These are phyloP conservation scores for Porites lobata DNA, from an alignment of 92 coral and sea anemone genomes.

Conservation along the genomic window DNA sequence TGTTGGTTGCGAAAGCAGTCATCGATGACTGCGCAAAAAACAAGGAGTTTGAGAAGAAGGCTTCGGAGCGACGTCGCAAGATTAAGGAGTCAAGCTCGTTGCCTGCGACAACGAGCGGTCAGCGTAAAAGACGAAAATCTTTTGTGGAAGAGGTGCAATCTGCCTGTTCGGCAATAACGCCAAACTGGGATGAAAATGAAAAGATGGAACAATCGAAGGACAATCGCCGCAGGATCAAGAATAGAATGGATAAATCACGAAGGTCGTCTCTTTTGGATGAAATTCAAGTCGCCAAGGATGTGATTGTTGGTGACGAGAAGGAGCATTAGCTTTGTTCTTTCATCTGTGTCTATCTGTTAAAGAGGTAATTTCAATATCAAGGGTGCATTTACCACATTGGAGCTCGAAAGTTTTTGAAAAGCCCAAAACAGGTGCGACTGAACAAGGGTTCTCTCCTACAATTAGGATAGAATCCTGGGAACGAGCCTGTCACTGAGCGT, in stretches of 20 bases:
- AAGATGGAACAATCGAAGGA: neutral
- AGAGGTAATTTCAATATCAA: neutral
- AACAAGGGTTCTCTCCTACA: too few relatives aligned
- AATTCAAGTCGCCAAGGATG: neutral
- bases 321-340: neutral
- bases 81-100: neutral
- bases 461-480: too few relatives aligned
- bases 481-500: too few relatives aligned
- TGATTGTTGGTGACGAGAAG: neutral
- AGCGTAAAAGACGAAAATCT: neutral
- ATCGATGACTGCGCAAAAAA: neutral
- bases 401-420: too few relatives aligned
- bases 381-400: too few relatives aligned
- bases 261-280: neutral
- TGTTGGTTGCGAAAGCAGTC: conserved; percentile 7
- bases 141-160: conserved; percentile 10
- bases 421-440: too few relatives aligned
- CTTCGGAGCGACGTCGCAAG: conserved; percentile 2
- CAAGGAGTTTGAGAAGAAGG: conserved; percentile 12
- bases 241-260: neutral
- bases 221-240: neutral
- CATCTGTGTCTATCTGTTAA: neutral
- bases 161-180: conserved; percentile 1
- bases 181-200: neutral
- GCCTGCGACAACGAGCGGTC: neutral